These are phyloP conservation scores for Marmota flaviventris DNA, from an alignment of 2,113 vertebrate genomes.

Conservation along the genomic window DNA sequence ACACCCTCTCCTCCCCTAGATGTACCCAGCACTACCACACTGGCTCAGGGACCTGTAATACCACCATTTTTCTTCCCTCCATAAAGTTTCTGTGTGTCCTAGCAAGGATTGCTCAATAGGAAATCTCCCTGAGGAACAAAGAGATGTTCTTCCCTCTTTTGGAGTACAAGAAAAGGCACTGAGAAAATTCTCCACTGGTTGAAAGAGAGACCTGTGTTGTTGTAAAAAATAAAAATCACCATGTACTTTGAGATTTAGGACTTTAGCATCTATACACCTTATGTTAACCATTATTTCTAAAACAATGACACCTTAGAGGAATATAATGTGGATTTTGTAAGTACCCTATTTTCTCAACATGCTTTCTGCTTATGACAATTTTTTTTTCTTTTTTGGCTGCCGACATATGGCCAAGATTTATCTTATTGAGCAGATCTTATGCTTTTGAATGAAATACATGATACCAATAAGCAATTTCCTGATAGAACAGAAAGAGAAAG, in stretches of 20 bases:
- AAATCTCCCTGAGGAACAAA: background rate
- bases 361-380: constrained; percentile 42
- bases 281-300: background rate
- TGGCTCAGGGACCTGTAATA: too few species aligned
- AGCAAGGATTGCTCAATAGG: background rate
- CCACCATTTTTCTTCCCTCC: too few species aligned
- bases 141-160: background rate
- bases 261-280: background rate
- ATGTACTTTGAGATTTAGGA: background rate
- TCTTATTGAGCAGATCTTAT: constrained; percentile 71
- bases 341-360: constrained; percentile 18
- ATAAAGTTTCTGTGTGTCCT: background rate
- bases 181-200: background rate
- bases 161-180: background rate
- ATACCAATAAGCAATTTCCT: constrained; percentile 76
- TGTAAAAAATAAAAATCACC: background rate
- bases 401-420: constrained; percentile 75
- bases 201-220: background rate
- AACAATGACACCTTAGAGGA: background rate
- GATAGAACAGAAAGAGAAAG: constrained; percentile 64
- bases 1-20: background rate
- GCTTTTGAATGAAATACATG: constrained; percentile 76
- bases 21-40: too few species aligned
- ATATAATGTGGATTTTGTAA: background rate
- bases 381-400: constrained; percentile 60